Base-by-base conservation (phyloP, 2,888 invertebrate species). In the Brenthis hecate region DNA sequence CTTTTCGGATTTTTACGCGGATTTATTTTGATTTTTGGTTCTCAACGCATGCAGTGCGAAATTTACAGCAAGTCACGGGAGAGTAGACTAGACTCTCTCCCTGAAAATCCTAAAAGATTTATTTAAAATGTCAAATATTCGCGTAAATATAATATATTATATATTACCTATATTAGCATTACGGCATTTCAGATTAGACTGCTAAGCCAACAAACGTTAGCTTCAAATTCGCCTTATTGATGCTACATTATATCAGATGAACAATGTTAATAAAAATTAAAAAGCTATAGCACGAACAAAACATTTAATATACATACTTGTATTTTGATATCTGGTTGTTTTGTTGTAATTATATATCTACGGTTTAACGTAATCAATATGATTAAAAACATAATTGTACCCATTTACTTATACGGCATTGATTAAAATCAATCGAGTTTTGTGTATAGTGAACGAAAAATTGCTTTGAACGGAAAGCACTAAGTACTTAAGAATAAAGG, bases 371-470 rank as follows among this genome's bases (percentile, higher is more conserved):
- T 72, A 70, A 73, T 73, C 70, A 71, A 70, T 70, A 73, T 72
- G 74, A 73, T 74, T 73, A 74, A 74, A 70, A 71, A 72, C 68
- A 74, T 74, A 73, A 74, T 74, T 74, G 67, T 66, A 71, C 65
- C 73, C 70, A 73, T 74, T 74, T 73, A 71, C 74, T 72, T 74
- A 72, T 73, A 73, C 69, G 74, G 73, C 66, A 61, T 71, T 71
- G 74, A 74, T 74, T 19, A 74, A 73, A 68, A 74, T 74, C 74
- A 70, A 72, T 70, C 68, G 68, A 47, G 63, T 55, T 71, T 70
- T 70, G 71, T 71, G 66, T 72, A 72, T 63, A 43, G 36, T 55
- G 53, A 62, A 64, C 43, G 65, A 57, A 16, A 36, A 55, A 62
- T 58, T 56, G 50, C 47, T 57, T 54, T 65, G 47, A 61, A 56